Evolutionary conservation across 30 jellyfish, hydroid and myxozoan genomes (phyloP), one percentile per base, ranked within the genome.

Genomic region (Nemopilema nomurai): DNA sequence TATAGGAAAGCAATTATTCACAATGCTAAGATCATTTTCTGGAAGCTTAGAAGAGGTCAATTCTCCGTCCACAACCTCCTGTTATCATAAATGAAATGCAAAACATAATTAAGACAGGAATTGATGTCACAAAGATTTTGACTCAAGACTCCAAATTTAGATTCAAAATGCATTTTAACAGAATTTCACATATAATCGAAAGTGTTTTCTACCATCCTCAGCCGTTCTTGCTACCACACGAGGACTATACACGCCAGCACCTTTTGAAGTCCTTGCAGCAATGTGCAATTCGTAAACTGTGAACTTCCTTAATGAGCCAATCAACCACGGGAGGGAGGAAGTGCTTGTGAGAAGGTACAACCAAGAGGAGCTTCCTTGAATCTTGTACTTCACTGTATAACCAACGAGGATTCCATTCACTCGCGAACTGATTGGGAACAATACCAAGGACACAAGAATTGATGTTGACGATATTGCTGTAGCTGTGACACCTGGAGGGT

Each of bases 241-340:
- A 33, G 81, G 81, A 65, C 89, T 65, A 49, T 22, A 80, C n/a
- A 67, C 89, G 3, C 89, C 89, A 8, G 27, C 76, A 21, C 89
- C 89, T 80, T 80, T 80, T 31, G 89, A 80, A 4, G 89, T 80
- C 18, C 68, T 80, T 18, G 89, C 89, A 28, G 89, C 89, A 17
- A 80, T 53, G 7, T 53, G 27, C 25, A 80, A 64, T 51, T 65
- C 89, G 65, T 80, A 80, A 21, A 68, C 24, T 28, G 81, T 65
- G 76, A 63, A 80, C 28, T 63, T 33, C 53, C 66, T 49, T 18
- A 80, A 18, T 17, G 22, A 3, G 24, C 31, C 41, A 17, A 80
- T 17, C 21, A 49, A 28, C 13, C 23, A n/a, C n/a, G n/a, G n/a
- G n/a, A n/a, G n/a, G n/a, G n/a, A 1, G 9, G 18, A 22, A 21